Percentiles rank a stretch among this genome's conserved stretches.
phyloP scores from a whole-genome alignment of 2,113 vertebrate species.

The Cebidichthys violaceus region DNA sequence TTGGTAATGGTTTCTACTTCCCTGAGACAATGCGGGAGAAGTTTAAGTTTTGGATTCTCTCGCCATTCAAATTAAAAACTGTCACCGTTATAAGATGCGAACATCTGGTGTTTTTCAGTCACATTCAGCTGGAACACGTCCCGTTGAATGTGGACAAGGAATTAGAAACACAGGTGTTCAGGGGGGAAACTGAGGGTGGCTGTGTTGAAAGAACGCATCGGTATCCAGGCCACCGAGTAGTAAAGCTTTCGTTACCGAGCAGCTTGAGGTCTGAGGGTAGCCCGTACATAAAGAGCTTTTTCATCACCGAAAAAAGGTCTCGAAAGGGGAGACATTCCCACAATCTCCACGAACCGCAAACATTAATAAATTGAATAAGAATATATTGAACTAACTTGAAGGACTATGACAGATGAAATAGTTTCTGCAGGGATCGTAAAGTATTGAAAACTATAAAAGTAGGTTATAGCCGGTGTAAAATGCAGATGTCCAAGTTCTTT shows the following conservation, averaged over 20 bases:
- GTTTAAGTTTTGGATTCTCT: constrained; percentile 8
- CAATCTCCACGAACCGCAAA: constrained; percentile 18
- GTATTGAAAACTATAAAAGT: constrained; percentile 12
- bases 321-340: not conserved
- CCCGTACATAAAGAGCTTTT: constrained; percentile 44
- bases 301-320: constrained; percentile 2
- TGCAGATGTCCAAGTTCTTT: constrained; percentile 35
- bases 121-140: constrained; percentile 48
- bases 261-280: constrained; percentile 21
- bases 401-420: constrained; percentile 13
- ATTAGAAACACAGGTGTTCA: constrained; percentile 72
- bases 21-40: not conserved
- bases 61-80: constrained; percentile 28
- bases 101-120: constrained; percentile 62
- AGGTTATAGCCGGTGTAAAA: constrained; percentile 42
- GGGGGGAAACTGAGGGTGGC: constrained; percentile 39
- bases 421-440: constrained; percentile 29
- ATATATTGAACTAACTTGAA: constrained; percentile 22
- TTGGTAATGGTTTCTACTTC: not conserved
- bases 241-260: constrained; percentile 4
- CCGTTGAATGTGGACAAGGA: constrained; percentile 32
- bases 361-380: constrained; percentile 31
- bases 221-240: constrained; percentile 33
- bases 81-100: constrained; percentile 20
- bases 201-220: constrained; percentile 11